Percentiles rank a stretch among this genome's conserved stretches.
These are phyloP conservation scores for Ormyrus labotus DNA, from an alignment of 2,888 invertebrate genomes.

Conservation along the genomic window DNA sequence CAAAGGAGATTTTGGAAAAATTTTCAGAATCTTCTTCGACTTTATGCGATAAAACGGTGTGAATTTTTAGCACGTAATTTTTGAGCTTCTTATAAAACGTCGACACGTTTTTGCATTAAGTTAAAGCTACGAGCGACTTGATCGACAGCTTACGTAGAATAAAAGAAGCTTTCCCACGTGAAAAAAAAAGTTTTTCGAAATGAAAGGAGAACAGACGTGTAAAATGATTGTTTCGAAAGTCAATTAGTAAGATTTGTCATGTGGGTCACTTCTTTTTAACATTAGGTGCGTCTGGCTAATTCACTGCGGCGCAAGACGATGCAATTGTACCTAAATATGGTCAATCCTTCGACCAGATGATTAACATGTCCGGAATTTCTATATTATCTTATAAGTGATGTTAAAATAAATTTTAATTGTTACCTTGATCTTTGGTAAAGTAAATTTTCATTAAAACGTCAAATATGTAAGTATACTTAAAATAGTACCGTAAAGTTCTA, in stretches of 20 bases:
- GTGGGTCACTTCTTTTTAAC: too few relatives aligned
- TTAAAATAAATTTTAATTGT: too few relatives aligned
- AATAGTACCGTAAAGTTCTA: background rate
- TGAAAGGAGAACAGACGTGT: background rate
- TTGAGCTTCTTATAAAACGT: constrained; percentile 28
- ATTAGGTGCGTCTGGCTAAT: constrained; percentile 3
- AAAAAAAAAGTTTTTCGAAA: background rate
- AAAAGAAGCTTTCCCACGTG: constrained; percentile 6
- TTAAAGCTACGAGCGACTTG: constrained; percentile 7
- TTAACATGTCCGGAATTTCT: background rate
- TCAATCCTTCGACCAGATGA: background rate
- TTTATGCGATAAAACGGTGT: constrained; percentile 18
- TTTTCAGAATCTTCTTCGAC: background rate
- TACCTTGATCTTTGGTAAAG: too few relatives aligned
- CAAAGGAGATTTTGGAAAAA: background rate
- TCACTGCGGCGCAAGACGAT: constrained; percentile 9
- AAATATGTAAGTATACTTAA: background rate
- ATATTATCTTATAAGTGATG: too few relatives aligned
- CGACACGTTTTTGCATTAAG: constrained; percentile 22
- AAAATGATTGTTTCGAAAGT: too few relatives aligned
- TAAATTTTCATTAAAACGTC: background rate
- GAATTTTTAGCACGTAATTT: constrained; percentile 28
- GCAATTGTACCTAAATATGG: background rate
- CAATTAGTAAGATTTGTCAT: too few relatives aligned
- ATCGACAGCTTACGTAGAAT: constrained; percentile 24